Evolutionary conservation across 1,140 invertebrate genomes (phyloP).

Genomic region (Drosophila kikkawai): DNA sequence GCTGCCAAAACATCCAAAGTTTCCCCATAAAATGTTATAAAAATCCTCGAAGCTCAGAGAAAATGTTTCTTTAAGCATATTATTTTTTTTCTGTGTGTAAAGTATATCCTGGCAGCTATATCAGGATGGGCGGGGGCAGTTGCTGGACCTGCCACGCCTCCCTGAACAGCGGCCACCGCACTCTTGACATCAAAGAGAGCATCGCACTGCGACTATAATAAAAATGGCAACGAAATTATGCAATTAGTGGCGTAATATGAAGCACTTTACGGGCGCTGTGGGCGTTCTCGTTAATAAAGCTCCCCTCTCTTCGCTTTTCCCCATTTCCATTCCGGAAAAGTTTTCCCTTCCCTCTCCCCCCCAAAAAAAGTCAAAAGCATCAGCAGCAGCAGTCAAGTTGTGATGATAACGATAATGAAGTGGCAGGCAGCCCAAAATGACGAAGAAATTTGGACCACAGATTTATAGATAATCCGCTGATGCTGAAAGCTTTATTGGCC

Average conservation of each 20-base stretch:
- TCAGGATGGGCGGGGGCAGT: not conserved
- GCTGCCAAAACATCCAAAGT: not conserved
- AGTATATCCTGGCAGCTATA: not conserved
- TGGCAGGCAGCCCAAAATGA: conserved; percentile 15
- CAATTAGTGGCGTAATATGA: conserved; percentile 81
- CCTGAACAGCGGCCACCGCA: conserved; percentile 6
- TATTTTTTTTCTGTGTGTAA: not conserved
- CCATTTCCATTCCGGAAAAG: conserved; percentile 19
- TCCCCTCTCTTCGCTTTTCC: not conserved
- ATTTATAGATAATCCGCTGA: conserved; percentile 37
- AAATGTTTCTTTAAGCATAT: not conserved
- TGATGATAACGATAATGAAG: conserved; percentile 47
- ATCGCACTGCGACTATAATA: conserved; percentile 65
- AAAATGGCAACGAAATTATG: conserved; percentile 81
- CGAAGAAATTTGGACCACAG: conserved; percentile 35
- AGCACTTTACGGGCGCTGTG: conserved; percentile 79
- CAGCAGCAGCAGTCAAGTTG: conserved; percentile 14
- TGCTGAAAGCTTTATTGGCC: conserved; percentile 34
- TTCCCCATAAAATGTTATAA: not conserved
- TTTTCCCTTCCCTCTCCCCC: not conserved
- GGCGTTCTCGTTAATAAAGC: conserved; percentile 73
- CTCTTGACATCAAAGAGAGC: conserved; percentile 62
- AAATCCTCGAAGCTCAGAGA: not conserved
- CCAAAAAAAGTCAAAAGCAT: conserved; percentile 10
- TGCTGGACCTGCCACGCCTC: conserved; percentile 9